These are phyloP conservation scores for Chrysolina oricalcia DNA, from an alignment of 2,888 invertebrate species.

Conservation along the genomic window DNA sequence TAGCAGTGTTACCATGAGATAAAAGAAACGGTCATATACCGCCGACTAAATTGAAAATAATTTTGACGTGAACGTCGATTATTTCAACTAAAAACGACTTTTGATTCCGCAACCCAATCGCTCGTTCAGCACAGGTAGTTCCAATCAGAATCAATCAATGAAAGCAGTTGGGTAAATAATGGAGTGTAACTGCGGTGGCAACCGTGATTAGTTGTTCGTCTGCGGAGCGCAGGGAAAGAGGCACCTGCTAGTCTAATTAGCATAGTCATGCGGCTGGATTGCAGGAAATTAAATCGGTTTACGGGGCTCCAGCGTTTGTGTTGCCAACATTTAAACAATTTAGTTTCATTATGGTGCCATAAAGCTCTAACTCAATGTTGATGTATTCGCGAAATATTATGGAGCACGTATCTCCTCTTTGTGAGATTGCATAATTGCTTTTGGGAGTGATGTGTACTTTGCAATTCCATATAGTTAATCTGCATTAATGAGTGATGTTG, in stretches of 20 bases:
- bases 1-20: too few species aligned
- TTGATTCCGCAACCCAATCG: slow-evolving; percentile 17
- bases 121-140: slow-evolving; percentile 52
- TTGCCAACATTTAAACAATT: slow-evolving; percentile 71
- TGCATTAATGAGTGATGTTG: slow-evolving; percentile 50
- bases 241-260: slow-evolving; percentile 73
- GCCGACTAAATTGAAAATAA: neutral
- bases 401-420: slow-evolving; percentile 48
- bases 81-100: slow-evolving; percentile 4
- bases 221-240: slow-evolving; percentile 57
- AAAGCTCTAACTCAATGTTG: slow-evolving; percentile 52
- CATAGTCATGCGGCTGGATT: slow-evolving; percentile 69
- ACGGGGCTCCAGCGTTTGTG: slow-evolving; percentile 69
- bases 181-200: slow-evolving; percentile 70
- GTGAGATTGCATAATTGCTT: slow-evolving; percentile 48
- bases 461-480: slow-evolving; percentile 53
- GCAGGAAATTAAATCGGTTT: slow-evolving; percentile 71
- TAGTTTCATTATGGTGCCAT: slow-evolving; percentile 67
- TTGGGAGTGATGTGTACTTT: slow-evolving; percentile 47
- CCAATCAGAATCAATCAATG: slow-evolving; percentile 63
- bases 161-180: slow-evolving; percentile 70
- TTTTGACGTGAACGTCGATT: neutral
- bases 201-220: slow-evolving; percentile 69
- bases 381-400: slow-evolving; percentile 43
- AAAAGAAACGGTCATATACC: too few species aligned